Conservation (phyloP, 2,888 invertebrate species). For the Trichogramma evanescens region DNA sequence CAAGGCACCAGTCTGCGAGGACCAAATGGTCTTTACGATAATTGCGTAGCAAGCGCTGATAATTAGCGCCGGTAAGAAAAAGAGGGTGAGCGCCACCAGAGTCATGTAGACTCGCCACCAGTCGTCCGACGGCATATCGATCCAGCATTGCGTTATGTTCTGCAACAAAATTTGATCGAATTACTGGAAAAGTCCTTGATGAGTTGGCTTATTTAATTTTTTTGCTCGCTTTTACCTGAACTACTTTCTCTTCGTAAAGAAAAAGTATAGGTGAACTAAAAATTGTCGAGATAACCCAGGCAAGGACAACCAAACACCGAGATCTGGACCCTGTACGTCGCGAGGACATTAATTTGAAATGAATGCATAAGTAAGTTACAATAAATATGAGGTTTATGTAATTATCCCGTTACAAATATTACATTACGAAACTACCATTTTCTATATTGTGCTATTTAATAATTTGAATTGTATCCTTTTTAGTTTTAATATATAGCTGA, state of each 20-base stretch:
- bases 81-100: conserved; percentile 71
- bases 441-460: too few relatives aligned
- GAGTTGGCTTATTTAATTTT: neutral
- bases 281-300: conserved; percentile 75
- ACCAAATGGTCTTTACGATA: conserved; percentile 87
- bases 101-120: conserved; percentile 85
- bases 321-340: conserved; percentile 72
- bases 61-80: conserved; percentile 78
- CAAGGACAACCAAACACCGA: conserved; percentile 66
- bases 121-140: conserved; percentile 66
- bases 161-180: conserved; percentile 19
- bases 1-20: conserved; percentile 46
- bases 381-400: too few relatives aligned
- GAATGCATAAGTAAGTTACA: too few relatives aligned
- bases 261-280: conserved; percentile 78
- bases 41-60: conserved; percentile 85
- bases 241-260: conserved; percentile 70
- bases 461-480: too few relatives aligned
- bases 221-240: conserved; percentile 50
- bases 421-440: too few relatives aligned
- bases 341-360: too few relatives aligned
- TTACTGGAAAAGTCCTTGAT: neutral
- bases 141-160: conserved; percentile 73
- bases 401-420: too few relatives aligned
- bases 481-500: too few relatives aligned